Evolutionary conservation across 2,888 invertebrate species (phyloP), one percentile per base, ranked within the genome.

Genomic region (Drosophila austrosaltans): DNA sequence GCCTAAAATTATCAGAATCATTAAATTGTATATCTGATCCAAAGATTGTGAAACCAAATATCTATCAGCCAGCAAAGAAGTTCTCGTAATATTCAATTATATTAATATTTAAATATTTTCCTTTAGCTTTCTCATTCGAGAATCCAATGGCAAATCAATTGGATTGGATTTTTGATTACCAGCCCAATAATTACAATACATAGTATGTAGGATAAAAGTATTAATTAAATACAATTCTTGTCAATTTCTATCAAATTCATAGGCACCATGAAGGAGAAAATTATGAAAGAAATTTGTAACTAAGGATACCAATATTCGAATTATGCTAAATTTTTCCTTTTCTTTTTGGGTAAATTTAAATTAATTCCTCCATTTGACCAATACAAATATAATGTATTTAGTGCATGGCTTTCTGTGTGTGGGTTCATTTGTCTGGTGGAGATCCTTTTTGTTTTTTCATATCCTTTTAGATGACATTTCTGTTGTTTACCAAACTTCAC

Each of bases 401-500:
- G 36, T 8, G 1, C 2, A 8, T 48, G 22, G 12, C 16, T 48
- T 48, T 48, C 22, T 48, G 48, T 25, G 16, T 20, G 10, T 22
- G 36, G 36, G 36, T 48, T 25, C 10, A 3, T 48, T 48, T 12
- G 39, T 22, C 57, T 66, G 44, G 83, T 84, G 87, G 81, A 81
- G 87, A 79, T 68, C 20, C 64, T 16, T 63, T 53, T n/a, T 32
- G 2, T 3, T 10, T 16, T 16, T 16, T 16, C 16, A 16, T 16
- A 16, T 16, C 0, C 3, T 16, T 12, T 39, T 7, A 36, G 8
- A 1, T 7, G 3, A 16, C 16, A 16, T 16, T 16, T n/a, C 10
- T 16, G 56, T 7, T 22, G n/a, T 79, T 94, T 94, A 98, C 98
- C 98, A 98, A 62, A 98, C 96, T 91, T 96, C 96, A 91, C 98